These are phyloP conservation scores for Caenorhabditis inopinata DNA, from an alignment of 1,140 invertebrate species.

Conservation along the genomic window DNA sequence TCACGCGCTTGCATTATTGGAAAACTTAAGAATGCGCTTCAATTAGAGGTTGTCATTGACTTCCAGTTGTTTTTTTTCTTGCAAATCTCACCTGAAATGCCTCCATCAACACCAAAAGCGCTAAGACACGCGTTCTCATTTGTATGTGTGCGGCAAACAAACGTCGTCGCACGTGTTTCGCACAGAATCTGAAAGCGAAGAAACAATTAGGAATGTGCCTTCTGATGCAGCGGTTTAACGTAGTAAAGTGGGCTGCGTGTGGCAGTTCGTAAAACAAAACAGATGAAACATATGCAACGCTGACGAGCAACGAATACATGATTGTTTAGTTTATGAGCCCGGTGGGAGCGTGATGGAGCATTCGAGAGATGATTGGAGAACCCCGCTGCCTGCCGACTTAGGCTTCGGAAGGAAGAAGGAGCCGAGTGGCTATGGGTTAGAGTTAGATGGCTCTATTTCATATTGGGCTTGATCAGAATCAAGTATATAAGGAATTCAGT, in stretches of 20 bases:
- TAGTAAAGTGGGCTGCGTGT: neutral
- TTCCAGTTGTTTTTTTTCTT: too few species aligned
- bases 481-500: too few species aligned
- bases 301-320: neutral
- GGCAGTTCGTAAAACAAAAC: neutral
- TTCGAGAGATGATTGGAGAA: too few species aligned
- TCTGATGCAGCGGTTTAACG: too few species aligned
- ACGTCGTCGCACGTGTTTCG: neutral
- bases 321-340: conserved; percentile 15
- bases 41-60: too few species aligned
- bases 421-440: too few species aligned
- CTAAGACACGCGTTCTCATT: neutral
- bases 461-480: too few species aligned
- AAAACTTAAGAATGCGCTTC: too few species aligned
- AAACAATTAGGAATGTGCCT: neutral
- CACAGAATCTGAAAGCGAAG: neutral
- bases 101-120: neutral
- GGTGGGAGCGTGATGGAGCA: neutral
- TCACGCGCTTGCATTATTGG: too few species aligned
- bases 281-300: neutral
- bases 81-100: neutral
- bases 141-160: neutral
- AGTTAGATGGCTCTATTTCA: too few species aligned
- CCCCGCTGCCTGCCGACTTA: too few species aligned
- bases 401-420: too few species aligned